Evolutionary conservation across 2,113 vertebrate species (phyloP).

Genomic region (Alouatta palliata): DNA sequence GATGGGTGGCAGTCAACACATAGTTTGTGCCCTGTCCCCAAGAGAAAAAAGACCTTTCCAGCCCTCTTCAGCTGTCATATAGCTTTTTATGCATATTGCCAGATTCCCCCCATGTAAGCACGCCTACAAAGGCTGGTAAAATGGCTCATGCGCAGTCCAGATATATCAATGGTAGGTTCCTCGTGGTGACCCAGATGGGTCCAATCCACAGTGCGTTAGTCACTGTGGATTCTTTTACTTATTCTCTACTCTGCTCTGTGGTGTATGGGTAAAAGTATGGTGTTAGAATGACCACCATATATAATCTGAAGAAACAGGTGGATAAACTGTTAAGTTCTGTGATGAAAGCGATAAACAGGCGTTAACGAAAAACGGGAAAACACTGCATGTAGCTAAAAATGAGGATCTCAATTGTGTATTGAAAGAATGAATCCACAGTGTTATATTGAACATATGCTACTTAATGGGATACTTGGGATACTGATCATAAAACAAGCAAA

Average conservation of each 20-base stretch:
- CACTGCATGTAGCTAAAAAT: neutral
- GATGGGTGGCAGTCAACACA: neutral
- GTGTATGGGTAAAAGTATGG: neutral
- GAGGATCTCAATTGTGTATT: neutral
- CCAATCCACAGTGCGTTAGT: neutral
- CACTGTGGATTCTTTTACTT: neutral
- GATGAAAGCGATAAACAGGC: neutral
- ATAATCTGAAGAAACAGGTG: neutral
- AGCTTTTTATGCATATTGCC: neutral
- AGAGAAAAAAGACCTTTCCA: neutral
- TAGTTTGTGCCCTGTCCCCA: neutral
- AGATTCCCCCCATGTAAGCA: neutral
- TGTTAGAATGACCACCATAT: neutral
- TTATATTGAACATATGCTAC: neutral
- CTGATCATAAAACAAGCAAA: neutral
- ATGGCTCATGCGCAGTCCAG: neutral
- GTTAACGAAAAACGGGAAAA: neutral
- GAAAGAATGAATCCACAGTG: neutral
- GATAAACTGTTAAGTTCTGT: neutral
- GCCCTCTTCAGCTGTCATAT: neutral
- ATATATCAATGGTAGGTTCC: neutral
- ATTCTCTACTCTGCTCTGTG: neutral
- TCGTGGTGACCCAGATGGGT: neutral
- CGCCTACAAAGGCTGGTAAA: neutral
- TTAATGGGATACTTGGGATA: neutral